A percentile compares a stretch with the other conserved stretches of the same genome.
Conservation (phyloP, 2,113 vertebrate genomes). For the Uria lomvia region DNA sequence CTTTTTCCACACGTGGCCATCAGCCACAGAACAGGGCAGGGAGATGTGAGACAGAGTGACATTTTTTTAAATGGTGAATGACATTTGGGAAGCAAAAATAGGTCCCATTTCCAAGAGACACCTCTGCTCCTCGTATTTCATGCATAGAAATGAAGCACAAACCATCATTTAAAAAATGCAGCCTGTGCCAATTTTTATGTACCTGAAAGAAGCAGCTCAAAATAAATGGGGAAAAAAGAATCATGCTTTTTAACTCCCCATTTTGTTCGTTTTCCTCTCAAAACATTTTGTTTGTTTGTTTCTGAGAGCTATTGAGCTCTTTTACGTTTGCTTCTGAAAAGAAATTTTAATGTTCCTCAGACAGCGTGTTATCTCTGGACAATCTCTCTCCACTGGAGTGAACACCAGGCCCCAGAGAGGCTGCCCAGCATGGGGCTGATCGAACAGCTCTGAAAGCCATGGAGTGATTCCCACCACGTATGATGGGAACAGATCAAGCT, state of each 20-base stretch:
- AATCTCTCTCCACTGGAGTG: not conserved
- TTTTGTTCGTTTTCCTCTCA: not conserved
- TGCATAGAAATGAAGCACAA: not conserved
- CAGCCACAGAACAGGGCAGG: not conserved
- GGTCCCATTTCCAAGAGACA: not conserved
- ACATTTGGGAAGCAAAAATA: not conserved
- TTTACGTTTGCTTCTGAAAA: not conserved
- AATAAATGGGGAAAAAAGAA: not conserved
- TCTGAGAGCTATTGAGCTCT: not conserved
- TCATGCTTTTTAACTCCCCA: not conserved
- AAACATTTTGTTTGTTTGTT: not conserved
- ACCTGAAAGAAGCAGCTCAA: not conserved
- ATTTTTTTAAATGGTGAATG: not conserved
- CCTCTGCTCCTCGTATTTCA: fast-evolving
- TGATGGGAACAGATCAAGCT: not conserved
- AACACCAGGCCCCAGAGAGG: not conserved
- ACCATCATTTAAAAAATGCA: not conserved
- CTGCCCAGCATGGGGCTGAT: not conserved
- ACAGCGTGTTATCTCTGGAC: not conserved
- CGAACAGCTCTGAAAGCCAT: not conserved
- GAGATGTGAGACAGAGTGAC: not conserved
- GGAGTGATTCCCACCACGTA: not conserved
- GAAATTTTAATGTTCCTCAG: not conserved
- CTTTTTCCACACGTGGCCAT: not conserved
- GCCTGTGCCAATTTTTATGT: not conserved